Evolutionary conservation across 2,888 invertebrate species (phyloP), one percentile per base, ranked within the genome.

Genomic region (Mellilla xanthometata): DNA sequence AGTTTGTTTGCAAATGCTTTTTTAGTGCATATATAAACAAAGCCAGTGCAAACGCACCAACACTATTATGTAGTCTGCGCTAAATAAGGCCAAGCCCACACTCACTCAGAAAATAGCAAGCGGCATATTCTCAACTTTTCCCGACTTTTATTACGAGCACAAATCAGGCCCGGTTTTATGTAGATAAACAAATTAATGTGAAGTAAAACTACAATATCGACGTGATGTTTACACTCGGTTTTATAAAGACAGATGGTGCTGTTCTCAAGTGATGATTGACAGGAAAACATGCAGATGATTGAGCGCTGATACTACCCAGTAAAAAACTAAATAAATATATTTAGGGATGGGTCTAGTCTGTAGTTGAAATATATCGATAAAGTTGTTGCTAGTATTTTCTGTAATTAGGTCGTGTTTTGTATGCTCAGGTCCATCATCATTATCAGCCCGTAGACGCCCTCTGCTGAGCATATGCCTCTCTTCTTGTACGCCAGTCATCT

Each of bases 211-310:
- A 76, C 76, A 79, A 81, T 83, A 82, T 78, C 72, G 71, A 68
- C 66, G 67, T 56, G 48, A 55, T 72, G 82, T 84, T 86, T 84
- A 85, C 77, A 63, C 67, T 65, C 51, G 49, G 68, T 73, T 86
- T 87, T 83, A 86, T 86, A 84, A 80, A 87, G 88, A 87, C 79
- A 71, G 73, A 87, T 87, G 80, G 72, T 77, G 76, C 76, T 77
- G 77, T 76, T 59, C 59, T 56, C 56, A 49, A 44, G 46, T 61
- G 73, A 30, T 72, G 86, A 87, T 73, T 81, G 86, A 87, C 78
- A 74, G 73, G 77, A 79, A 78, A 83, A 84, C 85, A 83, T 66
- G 52, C 52, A 63, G 83, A 81, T 85, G 87, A 87, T 84, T 73
- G 86, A 86, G 60, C 58, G 72, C 76, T 81, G 85, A 84, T 79